Base-by-base conservation (phyloP, 2,888 invertebrate species). In the Ophraella communa region DNA sequence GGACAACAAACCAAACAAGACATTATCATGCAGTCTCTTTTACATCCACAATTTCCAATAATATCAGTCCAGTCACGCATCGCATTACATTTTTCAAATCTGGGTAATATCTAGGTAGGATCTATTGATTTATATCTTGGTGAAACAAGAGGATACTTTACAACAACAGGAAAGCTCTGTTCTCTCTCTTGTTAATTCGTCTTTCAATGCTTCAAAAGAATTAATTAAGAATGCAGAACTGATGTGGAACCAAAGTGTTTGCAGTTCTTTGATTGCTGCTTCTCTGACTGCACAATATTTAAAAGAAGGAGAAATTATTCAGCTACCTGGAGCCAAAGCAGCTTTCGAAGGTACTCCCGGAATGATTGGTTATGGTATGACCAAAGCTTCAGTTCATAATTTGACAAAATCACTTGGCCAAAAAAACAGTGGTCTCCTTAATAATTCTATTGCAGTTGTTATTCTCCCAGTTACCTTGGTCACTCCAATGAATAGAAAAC, bases 181-280 rank as follows among this genome's bases (percentile, higher is more conserved):
- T 49, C 82, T 91, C 11, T 82, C 83, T 17, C 87, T 89, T 76
- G 85, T 95, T 3, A 86, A 86, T 33, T 82, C 85, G 30, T 87
- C 89, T 14, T 82, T 95, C 39, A 87, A 88, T 74, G 91, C 89
- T 66, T 85, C 91, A 62, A 95, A 96, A 77, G 97, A 96, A 78
- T 89, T 98, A 70, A 87, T 95, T 51, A 94, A 95, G 81, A 96
- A 93, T 79, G 86, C 93, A 4, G 97, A 98, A 76, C 80, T 95
- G 51, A 98, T 98, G 96, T 96, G 96, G 94, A 92, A 93, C 69
- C 99, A 99, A 82, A 96, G 96, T 78, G 95, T 99, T 3, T 98
- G 98, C 95, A 95, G 95, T 72, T 97, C 98, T 0, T 81, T 87
- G n/a, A 95, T 98, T 70, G 93, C 97, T 0, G 92, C 96, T 0